phyloP scores from a whole-genome alignment of 2,888 invertebrate species.

The Neoaliturus tenellus region DNA sequence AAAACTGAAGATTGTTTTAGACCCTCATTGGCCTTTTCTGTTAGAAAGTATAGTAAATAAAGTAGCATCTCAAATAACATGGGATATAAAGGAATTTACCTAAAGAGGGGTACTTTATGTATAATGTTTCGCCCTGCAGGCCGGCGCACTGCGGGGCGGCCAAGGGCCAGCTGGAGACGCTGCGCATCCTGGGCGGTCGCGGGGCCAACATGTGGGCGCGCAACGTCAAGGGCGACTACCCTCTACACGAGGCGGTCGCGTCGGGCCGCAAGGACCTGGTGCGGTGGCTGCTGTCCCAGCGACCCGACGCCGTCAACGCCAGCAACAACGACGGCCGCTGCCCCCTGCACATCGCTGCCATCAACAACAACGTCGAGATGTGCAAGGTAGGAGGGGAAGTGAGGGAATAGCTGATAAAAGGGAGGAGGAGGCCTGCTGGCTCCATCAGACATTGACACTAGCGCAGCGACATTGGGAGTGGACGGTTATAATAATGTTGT shows the following conservation, averaged over 20 bases:
- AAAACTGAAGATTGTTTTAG: too few relatives aligned
- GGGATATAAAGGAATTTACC: too few relatives aligned
- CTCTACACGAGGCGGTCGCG: constrained; percentile 96
- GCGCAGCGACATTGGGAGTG: too few relatives aligned
- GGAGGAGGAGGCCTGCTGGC: too few relatives aligned
- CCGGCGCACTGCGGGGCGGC: constrained; percentile 97
- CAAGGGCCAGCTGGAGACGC: constrained; percentile 94
- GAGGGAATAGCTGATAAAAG: too few relatives aligned
- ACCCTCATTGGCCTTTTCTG: too few relatives aligned
- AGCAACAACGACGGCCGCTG: constrained; percentile 96
- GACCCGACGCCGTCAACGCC: constrained; percentile 89
- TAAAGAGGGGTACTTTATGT: too few relatives aligned
- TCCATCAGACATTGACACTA: too few relatives aligned
- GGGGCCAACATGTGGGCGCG: constrained; percentile 94
- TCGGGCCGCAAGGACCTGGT: constrained; percentile 93
- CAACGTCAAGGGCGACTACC: constrained; percentile 95
- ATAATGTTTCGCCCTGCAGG: constrained; percentile 70
- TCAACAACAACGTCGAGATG: constrained; percentile 95
- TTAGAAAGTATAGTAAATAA: too few relatives aligned
- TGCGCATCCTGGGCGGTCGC: constrained; percentile 83
- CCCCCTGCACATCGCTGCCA: constrained; percentile 94
- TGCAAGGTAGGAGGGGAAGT: too few relatives aligned
- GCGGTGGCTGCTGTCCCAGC: constrained; percentile 89
- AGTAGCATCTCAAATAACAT: too few relatives aligned
- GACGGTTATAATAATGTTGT: too few relatives aligned